Base-by-base conservation (phyloP, 1,140 invertebrate species). In the Rhopalosiphum padi region DNA sequence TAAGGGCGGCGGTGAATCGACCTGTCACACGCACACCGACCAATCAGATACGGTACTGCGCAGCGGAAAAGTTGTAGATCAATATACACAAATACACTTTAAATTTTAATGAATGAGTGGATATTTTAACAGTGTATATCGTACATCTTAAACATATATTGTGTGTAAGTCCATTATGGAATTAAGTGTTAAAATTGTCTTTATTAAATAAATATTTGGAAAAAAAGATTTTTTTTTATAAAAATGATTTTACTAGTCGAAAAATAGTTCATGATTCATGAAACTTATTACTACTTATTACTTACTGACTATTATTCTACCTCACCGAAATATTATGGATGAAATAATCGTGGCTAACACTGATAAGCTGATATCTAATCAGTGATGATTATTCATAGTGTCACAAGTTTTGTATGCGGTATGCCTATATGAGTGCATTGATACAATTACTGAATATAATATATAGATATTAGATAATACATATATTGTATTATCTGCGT, bases 11-110 rank as follows among this genome's bases (percentile, higher is more conserved):
- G 43, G 55, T 15, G 37, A 91, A 82, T 82, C 68, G 91, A 92
- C 82, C 91, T 92, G 91, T 92, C 91, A 85, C 5, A 35, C 35
- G 48, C 91, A 92, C 91, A 21, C 91, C 48, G 8, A 83, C 68
- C 68, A 53, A 85, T 51, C 23, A 60, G 41, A 77, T 22, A 85
- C 23, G 2, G 30, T 41, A 55, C 51, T 35, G 87, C n/a, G 48
- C n/a, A 77, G 83, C 0, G 4, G 83, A 43, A 51, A 18, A 77
- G 30, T 77, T 77, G 18, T 53, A 1, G 53, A 90, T 90, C 88
- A 25, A 90, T 90, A 55, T 23, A 35, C 22, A 46, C 25, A 51
- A 48, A 88, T 77, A 77, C 60, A 15, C 30, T 77, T 77, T 35
- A n/a, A 68, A 15, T 11, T 77, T 77, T 35, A n/a, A 68, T 77